Evolutionary conservation across 92 coral and sea anemone species (phyloP), one percentile per base, ranked within the genome.

Genomic region (Scolanthus callimorphus): DNA sequence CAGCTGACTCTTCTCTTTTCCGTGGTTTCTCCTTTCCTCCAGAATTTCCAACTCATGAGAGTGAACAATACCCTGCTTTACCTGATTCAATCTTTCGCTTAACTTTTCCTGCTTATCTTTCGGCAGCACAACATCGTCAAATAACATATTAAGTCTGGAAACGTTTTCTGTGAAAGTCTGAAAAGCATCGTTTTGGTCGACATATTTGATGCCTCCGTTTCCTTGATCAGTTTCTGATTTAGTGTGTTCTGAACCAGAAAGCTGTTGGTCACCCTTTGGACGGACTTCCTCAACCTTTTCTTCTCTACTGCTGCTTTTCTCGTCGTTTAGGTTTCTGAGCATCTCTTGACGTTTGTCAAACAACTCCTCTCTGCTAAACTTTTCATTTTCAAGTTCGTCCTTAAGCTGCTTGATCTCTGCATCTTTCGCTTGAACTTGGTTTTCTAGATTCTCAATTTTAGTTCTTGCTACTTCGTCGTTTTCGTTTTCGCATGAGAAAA

Each of bases 1-100:
- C 29, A 68, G 45, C 0, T 13, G 45, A 25, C 61, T 69, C 51
- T 67, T 22, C 27, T 69, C 80, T 41, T 84, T 67, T 39, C 73
- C 74, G 43, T 66, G 64, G 49, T 74, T 65, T 20, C 65, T 21
- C 23, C 53, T 51, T 20, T 76, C 19, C 56, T 77, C 74, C 31
- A 78, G 73, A 52, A 73, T 79, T 49, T 80, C 90, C 11, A 91
- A 62, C 20, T 83, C 78, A 31, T 78, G 86, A 11, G 59, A 39
- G 55, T 63, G 66, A 30, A 39, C 27, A 17, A 54, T 68, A 22
- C 63, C 61, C 24, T 44, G 56, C 4, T 60, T 55, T 3, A 75
- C 24, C 8, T 27, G 60, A 37, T 51, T 62, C 44, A 81, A 22
- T 30, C 49, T 68, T 10, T 74, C 43, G 30, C 57, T 73, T 4